phyloP scores from a whole-genome alignment of 2,797 vertebrate species.

The Loriculus beryllinus region DNA sequence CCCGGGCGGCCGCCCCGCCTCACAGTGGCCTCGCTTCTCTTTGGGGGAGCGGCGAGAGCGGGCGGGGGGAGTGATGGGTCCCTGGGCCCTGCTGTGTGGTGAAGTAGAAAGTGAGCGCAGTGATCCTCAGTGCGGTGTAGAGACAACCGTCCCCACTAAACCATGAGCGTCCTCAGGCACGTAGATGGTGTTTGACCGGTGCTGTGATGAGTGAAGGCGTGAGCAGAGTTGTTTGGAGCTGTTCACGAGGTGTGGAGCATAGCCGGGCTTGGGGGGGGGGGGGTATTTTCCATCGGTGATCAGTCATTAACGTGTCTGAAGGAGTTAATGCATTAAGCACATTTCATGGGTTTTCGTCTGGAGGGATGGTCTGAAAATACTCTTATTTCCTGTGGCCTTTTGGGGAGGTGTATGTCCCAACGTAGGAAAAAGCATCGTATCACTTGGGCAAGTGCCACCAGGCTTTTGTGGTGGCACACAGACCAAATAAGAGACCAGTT shows the following conservation, averaged over 20 bases:
- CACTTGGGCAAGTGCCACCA: rapidly evolving
- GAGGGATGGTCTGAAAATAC: background rate
- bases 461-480: background rate
- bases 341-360: background rate
- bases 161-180: rapidly evolving
- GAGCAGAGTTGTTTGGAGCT: background rate
- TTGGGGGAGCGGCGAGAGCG: background rate
- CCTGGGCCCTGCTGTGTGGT: background rate
- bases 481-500: background rate
- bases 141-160: rapidly evolving
- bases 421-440: rapidly evolving
- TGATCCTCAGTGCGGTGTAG: rapidly evolving
- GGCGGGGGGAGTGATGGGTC: background rate
- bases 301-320: background rate
- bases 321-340: too few relatives aligned
- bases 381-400: background rate
- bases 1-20: too few relatives aligned
- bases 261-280: too few relatives aligned
- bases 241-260: too few relatives aligned
- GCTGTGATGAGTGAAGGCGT: background rate
- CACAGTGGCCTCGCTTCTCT: background rate
- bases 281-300: rapidly evolving
- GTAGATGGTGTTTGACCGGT: background rate
- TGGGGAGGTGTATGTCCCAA: rapidly evolving
- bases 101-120: background rate